Base-by-base conservation (phyloP, 1,140 invertebrate genomes). In the Oedothorax gibbosus region DNA sequence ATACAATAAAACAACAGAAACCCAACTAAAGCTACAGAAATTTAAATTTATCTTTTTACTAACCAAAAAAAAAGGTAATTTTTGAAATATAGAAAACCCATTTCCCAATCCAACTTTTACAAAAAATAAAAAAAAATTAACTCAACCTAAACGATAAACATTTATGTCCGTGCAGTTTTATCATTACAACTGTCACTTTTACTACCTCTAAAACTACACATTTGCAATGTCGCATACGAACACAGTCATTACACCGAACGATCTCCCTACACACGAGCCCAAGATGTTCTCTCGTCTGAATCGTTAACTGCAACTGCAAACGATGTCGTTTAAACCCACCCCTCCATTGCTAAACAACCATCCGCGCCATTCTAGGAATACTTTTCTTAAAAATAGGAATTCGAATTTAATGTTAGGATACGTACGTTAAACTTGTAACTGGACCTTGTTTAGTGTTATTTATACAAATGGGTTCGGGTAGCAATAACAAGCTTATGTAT, bases 121-220 rank as follows among this genome's bases (percentile, higher is more conserved):
- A n/a, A n/a, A n/a, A n/a, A n/a, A n/a, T n/a, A n/a, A 35, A 35
- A 35, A 35, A 35, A 35, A 35, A 35, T 2, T 35, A 35, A 35
- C 35, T 5, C 35, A 35, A 35, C 1, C 18, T 66, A 35, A 66
- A 66, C 49, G 64, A 66, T 20, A 21, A 66, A 66, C 64, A 66
- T 66, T 66, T 20, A 4, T 35, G 18, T 20, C 64, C 18, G 14
- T 18, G 8, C 18, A 66, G 64, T 66, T 66, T 66, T 66, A 66
- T 66, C 64, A 66, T 66, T 35, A n/a, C 64, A 21, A 66, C 64
- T 66, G 64, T 66, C 64, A 66, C 64, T 66, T 66, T 66, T 66
- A 66, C 64, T 21, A 35, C 64, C 35, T 5, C 35, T 35, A 20
- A 20, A 66, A 18, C 18, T 66, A n/a, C 18, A 20, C 49, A 12